phyloP scores from a whole-genome alignment of 2,113 vertebrate genomes.

The Pleuronectes platessa region DNA sequence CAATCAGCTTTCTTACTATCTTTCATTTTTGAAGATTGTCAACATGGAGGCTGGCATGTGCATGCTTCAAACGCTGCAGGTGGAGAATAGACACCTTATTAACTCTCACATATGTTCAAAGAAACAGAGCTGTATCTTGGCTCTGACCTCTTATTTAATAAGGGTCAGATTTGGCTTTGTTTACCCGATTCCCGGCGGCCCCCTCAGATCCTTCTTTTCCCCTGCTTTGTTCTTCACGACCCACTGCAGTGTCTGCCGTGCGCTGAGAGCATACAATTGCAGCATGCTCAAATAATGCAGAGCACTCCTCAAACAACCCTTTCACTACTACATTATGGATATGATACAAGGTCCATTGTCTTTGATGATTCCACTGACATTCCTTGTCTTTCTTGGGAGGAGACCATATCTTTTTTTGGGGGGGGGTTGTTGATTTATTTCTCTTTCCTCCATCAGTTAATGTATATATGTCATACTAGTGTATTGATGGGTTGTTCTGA shows the following conservation, averaged over 20 bases:
- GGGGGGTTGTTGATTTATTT: slow-evolving; percentile 8
- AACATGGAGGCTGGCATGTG: neutral
- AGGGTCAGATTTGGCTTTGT: slow-evolving; percentile 44
- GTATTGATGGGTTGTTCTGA: slow-evolving; percentile 14
- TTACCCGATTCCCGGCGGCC: slow-evolving; percentile 26
- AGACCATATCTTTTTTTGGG: neutral
- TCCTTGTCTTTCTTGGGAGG: neutral
- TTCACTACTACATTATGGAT: slow-evolving; percentile 25
- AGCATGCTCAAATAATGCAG: slow-evolving; percentile 48
- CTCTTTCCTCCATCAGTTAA: neutral
- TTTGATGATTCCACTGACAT: neutral
- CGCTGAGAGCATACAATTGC: slow-evolving; percentile 19
- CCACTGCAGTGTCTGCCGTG: slow-evolving; percentile 31
- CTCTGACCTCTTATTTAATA: slow-evolving; percentile 38
- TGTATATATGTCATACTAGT: neutral
- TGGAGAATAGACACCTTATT: slow-evolving; percentile 15
- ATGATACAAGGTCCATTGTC: slow-evolving; percentile 19
- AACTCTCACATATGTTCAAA: slow-evolving; percentile 13
- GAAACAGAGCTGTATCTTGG: slow-evolving; percentile 29
- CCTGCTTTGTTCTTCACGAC: slow-evolving; percentile 39
- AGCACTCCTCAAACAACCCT: slow-evolving; percentile 20
- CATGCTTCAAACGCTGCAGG: neutral
- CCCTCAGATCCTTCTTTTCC: slow-evolving; percentile 22
- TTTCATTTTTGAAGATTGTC: neutral
- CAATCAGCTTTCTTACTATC: neutral